phyloP scores from a whole-genome alignment of 1,140 invertebrate genomes.

The Drosophila parabipectinata region DNA sequence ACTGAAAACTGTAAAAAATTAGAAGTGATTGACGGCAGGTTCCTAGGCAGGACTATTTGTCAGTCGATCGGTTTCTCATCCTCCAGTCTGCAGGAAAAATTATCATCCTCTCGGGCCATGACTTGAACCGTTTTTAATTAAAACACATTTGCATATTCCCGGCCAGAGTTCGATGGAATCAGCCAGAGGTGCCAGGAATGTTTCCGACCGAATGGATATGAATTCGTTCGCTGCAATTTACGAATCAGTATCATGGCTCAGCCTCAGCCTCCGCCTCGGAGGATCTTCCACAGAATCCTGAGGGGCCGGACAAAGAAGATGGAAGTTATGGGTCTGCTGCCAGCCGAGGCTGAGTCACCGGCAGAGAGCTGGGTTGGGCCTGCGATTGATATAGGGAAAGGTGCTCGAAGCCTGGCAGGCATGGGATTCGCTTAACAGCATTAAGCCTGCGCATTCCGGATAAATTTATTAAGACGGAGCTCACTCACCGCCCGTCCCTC shows the following conservation, averaged over 20 bases:
- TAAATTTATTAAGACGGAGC: constrained; percentile 18
- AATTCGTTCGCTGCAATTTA: too few relatives aligned
- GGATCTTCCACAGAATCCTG: constrained; percentile 6
- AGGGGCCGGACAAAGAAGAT: constrained; percentile 6
- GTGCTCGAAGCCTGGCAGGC: constrained; percentile 3
- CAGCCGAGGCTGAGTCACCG: constrained; percentile 20
- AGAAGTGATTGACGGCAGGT: not conserved
- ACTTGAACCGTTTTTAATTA: not conserved
- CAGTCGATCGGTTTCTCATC: too few relatives aligned
- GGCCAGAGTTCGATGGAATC: not conserved
- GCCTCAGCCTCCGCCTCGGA: too few relatives aligned
- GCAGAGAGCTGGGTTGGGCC: constrained; percentile 30
- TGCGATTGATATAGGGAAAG: constrained; percentile 16
- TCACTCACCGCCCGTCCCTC: not conserved
- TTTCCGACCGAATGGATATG: constrained; percentile 3
- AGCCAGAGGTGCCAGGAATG: not conserved
- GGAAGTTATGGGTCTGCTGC: constrained; percentile 11
- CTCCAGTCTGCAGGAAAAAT: too few relatives aligned
- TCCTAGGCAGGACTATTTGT: not conserved
- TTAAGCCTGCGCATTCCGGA: constrained; percentile 17
- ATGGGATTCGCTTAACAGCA: constrained; percentile 19
- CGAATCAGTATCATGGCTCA: too few relatives aligned
- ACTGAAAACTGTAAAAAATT: not conserved
- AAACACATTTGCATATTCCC: not conserved
- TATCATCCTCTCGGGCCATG: too few relatives aligned